Percentiles rank a stretch among this genome's conserved stretches.
phyloP scores from a whole-genome alignment of 2,797 vertebrate genomes.

The Bryconaethiops microstoma region DNA sequence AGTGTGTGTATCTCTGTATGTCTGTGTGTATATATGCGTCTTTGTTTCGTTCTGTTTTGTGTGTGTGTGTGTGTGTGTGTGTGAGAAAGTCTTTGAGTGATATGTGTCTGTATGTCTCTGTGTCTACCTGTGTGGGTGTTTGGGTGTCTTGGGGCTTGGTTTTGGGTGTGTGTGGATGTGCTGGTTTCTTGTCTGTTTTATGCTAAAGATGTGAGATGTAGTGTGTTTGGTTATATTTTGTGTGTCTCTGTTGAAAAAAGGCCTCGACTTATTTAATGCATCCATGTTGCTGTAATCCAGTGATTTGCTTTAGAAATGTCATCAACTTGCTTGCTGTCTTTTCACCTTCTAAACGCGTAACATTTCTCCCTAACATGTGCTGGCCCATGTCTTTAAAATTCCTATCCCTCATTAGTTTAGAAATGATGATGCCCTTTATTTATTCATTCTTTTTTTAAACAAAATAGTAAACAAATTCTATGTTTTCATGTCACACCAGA shows the following conservation, averaged over 20 bases:
- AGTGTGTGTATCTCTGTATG: background rate
- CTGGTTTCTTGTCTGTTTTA: slow-evolving; percentile 27
- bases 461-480: too few relatives aligned
- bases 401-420: background rate
- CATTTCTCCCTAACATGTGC: slow-evolving; percentile 49
- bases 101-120: too few relatives aligned
- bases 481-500: too few relatives aligned
- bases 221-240: background rate
- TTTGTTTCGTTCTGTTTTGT: too few relatives aligned
- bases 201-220: slow-evolving; percentile 45
- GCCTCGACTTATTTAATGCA: background rate
- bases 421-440: background rate
- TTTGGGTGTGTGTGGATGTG: background rate
- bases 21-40: too few relatives aligned
- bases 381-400: slow-evolving; percentile 67
- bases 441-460: background rate
- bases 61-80: too few relatives aligned
- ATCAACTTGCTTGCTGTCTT: slow-evolving; percentile 16
- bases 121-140: too few relatives aligned
- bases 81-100: too few relatives aligned
- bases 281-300: slow-evolving; percentile 15
- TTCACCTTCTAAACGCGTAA: slow-evolving; percentile 40
- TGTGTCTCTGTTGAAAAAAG: slow-evolving; percentile 10
- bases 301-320: background rate
- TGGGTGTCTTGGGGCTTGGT: too few relatives aligned